Evolutionary conservation across 2,113 vertebrate genomes (phyloP), one percentile per base, ranked within the genome.

Genomic region (Raja brachyura): DNA sequence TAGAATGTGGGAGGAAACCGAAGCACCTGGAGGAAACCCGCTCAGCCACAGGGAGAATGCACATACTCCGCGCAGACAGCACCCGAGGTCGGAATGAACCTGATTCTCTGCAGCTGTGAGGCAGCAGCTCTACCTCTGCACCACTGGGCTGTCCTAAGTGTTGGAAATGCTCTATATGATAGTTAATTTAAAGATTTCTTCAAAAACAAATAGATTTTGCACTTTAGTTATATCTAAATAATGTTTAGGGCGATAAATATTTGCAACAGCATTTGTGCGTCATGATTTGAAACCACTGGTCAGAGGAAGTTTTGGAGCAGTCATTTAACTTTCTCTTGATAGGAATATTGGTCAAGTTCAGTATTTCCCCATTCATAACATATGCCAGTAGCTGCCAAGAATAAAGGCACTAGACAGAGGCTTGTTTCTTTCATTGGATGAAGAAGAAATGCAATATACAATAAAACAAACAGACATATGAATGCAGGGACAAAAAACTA

Each of bases 251-350:
- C 4, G 22, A 75, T 28, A 75, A 22, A 20, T 75, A 75, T 25
- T 75, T 25, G 28, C 59, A 22, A 85, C 14, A 63, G 25, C 59
- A 63, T 28, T n/a, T 88, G 13, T 14, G 11, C 14, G 28, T 31
- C 13, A 86, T 86, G 56, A n/a, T 88, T 88, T 88, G 83, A 88
- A 86, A 63, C 28, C 14, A 59, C 28, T 88, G 83, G 83, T 88
- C 28, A 88, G n/a, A 63, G 1, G n/a, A n/a, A 77, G 75, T 33
- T 77, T 77, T 77, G n/a, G 59, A 31, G 6, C 28, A 61, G 25
- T 14, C 61, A 61, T 88, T 88, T n/a, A n/a, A n/a, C n/a, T n/a
- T n/a, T n/a, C n/a, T n/a, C n/a, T n/a, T n/a, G n/a, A 83, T 25
- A 56, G 54, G 22, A 83, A 83, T 61, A 88, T 2, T 63, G 61